Percentiles rank a stretch among this genome's conserved stretches.
These are phyloP conservation scores for Anseranas semipalmata DNA, from an alignment of 2,113 vertebrate genomes.

Conservation along the genomic window DNA sequence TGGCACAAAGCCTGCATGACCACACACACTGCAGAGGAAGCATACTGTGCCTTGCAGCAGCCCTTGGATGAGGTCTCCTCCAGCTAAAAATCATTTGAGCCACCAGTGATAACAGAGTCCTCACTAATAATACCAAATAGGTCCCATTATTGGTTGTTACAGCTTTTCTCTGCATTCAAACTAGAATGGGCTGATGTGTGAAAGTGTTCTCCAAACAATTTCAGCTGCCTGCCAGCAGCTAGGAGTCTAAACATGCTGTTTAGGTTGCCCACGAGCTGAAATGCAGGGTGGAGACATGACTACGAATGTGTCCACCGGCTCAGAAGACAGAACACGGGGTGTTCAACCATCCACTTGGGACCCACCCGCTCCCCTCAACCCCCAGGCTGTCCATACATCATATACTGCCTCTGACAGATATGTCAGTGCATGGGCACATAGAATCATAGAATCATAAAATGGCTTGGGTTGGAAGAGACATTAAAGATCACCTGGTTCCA, in stretches of 20 bases:
- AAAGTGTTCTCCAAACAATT: background rate
- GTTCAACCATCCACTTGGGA: background rate
- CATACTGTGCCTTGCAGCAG: background rate
- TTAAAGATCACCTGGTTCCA: too few relatives aligned
- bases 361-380: fast-evolving
- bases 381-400: background rate
- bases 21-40: background rate
- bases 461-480: too few relatives aligned
- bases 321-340: fast-evolving
- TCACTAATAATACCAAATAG: background rate
- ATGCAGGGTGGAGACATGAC: background rate
- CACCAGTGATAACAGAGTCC: background rate
- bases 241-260: background rate
- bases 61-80: background rate
- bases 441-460: too few relatives aligned
- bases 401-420: background rate
- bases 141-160: background rate
- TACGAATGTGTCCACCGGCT: background rate
- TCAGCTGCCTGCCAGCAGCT: background rate
- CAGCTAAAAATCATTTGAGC: background rate
- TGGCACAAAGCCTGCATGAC: too few relatives aligned
- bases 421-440: fast-evolving
- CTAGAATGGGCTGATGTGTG: background rate
- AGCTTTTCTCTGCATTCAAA: background rate
- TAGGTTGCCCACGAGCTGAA: background rate